These are phyloP conservation scores for Etheostoma perlongum DNA, from an alignment of 2,797 vertebrate species.

Conservation along the genomic window DNA sequence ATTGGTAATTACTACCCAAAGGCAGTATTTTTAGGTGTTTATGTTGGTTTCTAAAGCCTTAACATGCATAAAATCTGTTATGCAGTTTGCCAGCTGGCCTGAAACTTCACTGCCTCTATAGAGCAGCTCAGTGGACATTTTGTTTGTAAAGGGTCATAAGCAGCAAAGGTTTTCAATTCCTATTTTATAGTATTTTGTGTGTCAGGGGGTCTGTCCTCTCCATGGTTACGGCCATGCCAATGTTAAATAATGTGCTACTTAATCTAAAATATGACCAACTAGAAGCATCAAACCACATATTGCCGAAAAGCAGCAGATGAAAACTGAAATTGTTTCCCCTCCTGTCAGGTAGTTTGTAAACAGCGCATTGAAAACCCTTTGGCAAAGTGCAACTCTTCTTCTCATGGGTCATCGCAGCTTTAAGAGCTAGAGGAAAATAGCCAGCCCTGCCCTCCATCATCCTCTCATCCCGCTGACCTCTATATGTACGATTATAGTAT, in stretches of 20 bases:
- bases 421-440: conserved; percentile 76
- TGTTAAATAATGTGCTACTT: not conserved
- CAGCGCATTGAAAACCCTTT: conserved; percentile 57
- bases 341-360: conserved; percentile 62
- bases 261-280: conserved; percentile 13
- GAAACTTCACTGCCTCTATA: not conserved
- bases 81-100: not conserved
- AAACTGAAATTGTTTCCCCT: conserved; percentile 62
- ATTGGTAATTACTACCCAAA: not conserved
- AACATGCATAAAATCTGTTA: not conserved
- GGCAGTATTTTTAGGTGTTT: not conserved
- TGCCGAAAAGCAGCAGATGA: conserved; percentile 33
- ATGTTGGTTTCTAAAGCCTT: not conserved
- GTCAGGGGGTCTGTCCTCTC: not conserved
- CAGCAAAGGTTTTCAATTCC: not conserved
- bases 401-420: conserved; percentile 69
- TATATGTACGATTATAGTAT: conserved; percentile 65
- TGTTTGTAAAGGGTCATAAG: not conserved
- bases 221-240: not conserved
- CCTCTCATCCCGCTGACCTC: conserved; percentile 79
- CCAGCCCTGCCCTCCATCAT: conserved; percentile 74
- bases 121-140: not conserved
- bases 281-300: not conserved
- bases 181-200: not conserved
- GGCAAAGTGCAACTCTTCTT: conserved; percentile 74